A percentile compares a stretch with the other conserved stretches of the same genome.
These are phyloP conservation scores for Tinea semifulvella DNA, from an alignment of 2,888 invertebrate genomes.

Conservation along the genomic window DNA sequence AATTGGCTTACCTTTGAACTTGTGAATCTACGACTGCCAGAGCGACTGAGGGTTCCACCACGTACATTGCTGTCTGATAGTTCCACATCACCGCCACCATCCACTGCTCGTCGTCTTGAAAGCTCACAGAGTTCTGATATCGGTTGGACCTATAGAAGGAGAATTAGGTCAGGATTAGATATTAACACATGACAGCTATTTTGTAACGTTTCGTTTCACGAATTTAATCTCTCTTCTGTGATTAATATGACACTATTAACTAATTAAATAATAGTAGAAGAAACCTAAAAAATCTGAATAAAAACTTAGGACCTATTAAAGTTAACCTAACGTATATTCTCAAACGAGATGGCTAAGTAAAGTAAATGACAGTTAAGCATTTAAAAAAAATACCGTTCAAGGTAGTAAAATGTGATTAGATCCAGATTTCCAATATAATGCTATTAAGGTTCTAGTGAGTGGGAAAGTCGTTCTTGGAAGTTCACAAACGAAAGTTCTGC, in stretches of 20 bases:
- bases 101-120: constrained; percentile 74
- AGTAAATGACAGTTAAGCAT: no score
- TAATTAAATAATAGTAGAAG: no score
- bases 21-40: constrained; percentile 82
- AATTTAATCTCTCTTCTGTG: no score
- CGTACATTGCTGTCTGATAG: constrained; percentile 70
- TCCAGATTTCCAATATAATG: not conserved
- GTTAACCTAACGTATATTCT: no score
- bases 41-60: constrained; percentile 83
- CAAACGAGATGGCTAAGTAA: no score
- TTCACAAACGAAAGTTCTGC: constrained; percentile 12
- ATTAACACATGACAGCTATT: no score
- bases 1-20: constrained; percentile 60
- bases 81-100: constrained; percentile 73
- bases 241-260: no score
- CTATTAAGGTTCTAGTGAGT: constrained; percentile 4
- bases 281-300: no score
- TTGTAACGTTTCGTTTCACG: no score
- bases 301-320: no score
- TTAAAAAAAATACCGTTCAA: no score
- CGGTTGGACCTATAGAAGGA: constrained; percentile 85
- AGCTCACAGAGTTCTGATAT: constrained; percentile 92
- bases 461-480: constrained; percentile 11
- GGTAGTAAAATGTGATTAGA: not conserved
- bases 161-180: no score